A percentile compares a stretch with the other conserved stretches of the same genome.
Conservation (phyloP, 2,113 vertebrate species). For the Artemisiospiza belli region DNA sequence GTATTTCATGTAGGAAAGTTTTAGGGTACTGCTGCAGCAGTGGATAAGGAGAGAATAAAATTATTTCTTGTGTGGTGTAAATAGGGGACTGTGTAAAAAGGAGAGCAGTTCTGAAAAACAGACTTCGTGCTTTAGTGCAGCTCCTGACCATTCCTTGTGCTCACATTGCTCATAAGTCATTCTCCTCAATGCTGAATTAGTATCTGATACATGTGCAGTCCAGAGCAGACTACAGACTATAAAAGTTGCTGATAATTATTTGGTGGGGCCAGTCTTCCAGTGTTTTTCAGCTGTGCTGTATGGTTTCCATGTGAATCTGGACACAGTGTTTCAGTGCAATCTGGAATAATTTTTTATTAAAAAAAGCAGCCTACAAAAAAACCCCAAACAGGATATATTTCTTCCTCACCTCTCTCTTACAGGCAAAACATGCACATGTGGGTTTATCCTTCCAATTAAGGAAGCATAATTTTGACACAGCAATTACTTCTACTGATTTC, state of each 20-base stretch:
- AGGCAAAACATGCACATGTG: background rate
- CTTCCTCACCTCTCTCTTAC: background rate
- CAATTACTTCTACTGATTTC: constrained; percentile 1
- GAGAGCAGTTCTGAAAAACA: background rate
- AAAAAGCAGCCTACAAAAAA: background rate
- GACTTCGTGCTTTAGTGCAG: background rate
- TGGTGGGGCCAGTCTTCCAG: background rate
- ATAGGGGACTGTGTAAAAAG: background rate
- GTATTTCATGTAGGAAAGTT: background rate
- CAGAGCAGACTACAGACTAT: background rate
- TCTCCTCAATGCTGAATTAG: background rate
- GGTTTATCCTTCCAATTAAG: background rate
- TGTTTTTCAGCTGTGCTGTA: background rate
- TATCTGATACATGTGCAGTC: background rate
- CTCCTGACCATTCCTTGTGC: background rate
- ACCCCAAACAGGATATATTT: background rate
- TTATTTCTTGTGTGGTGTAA: background rate
- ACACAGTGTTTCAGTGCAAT: background rate
- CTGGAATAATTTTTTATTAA: background rate
- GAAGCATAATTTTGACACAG: background rate
- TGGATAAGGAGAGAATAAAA: background rate
- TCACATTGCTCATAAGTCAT: background rate
- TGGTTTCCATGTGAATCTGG: constrained; percentile 12
- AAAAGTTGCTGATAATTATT: constrained; percentile 14
- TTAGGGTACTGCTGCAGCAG: background rate